phyloP scores from a whole-genome alignment of 1,140 invertebrate species.

The Drosophila teissieri region DNA sequence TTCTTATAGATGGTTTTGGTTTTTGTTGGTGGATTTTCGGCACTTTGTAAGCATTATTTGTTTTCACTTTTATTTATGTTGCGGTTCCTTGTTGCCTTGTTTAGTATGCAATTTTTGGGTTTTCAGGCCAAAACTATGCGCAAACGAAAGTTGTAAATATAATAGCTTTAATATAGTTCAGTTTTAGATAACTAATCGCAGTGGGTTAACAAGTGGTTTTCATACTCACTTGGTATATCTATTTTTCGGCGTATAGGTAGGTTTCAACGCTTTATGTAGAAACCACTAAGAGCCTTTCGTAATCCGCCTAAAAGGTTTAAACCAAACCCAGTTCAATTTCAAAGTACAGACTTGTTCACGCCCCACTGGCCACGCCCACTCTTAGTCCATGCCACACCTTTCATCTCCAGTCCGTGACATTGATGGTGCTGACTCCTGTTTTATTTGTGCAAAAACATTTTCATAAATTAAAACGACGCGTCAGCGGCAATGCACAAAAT shows the following conservation, averaged over 20 bases:
- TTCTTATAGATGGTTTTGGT: slow-evolving; percentile 20
- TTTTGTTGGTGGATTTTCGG: slow-evolving; percentile 58
- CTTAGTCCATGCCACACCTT: slow-evolving; percentile 5
- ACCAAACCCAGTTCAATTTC: slow-evolving; percentile 1
- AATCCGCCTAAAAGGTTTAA: slow-evolving; percentile 14
- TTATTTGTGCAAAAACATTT: slow-evolving; percentile 56
- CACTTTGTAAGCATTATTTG: slow-evolving; percentile 80
- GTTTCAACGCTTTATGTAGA: background rate
- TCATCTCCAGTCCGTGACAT: slow-evolving; percentile 18
- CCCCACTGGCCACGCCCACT: slow-evolving; percentile 6
- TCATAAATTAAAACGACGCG: slow-evolving; percentile 74
- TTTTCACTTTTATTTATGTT: slow-evolving; percentile 77
- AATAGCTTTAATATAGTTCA: background rate
- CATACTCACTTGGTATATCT: too few species aligned
- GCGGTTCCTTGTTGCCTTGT: slow-evolving; percentile 63
- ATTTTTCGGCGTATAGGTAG: too few species aligned
- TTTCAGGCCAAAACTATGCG: slow-evolving; percentile 22
- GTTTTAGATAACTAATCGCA: background rate
- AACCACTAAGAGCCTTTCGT: background rate
- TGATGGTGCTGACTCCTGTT: slow-evolving; percentile 34
- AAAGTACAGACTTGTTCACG: slow-evolving; percentile 24
- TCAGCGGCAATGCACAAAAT: slow-evolving; percentile 61
- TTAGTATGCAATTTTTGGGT: slow-evolving; percentile 66
- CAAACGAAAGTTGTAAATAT: slow-evolving; percentile 34
- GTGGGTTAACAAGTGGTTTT: too few species aligned